Evolutionary conservation across 2,797 vertebrate species (phyloP), one percentile per base, ranked within the genome.

Genomic region (Acipenser transmontanus): DNA sequence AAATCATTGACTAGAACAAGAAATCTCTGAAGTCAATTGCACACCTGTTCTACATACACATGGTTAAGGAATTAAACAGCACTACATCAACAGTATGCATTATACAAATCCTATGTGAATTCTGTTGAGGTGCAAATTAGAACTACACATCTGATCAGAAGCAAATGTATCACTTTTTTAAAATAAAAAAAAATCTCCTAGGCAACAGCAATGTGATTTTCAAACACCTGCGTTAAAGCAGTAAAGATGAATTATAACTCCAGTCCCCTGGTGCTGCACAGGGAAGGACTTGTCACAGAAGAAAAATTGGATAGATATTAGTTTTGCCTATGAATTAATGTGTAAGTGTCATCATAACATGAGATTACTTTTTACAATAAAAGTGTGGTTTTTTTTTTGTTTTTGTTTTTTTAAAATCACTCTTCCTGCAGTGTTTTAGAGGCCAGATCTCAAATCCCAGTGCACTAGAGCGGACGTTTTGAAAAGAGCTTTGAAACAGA

Each of bases 71-170:
- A 7, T 57, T 7, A 57, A 57, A 57, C 14, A 13, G 54, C 51
- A 12, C 51, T 52, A 7, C 51, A 52, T 8, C 51, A 76, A 73
- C 78, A 57, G 66, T 0, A 73, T 66, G 54, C 54, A 74, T 75
- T 74, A 71, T 80, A n/a, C 54, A 57, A n/a, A n/a, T 3, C 12
- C 67, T 12, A 51, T 74, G 78, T 20, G 69, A 83, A 79, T 51
- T 64, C 80, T 76, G 72, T 1, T 48, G 77, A 87, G 77, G 81
- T 81, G 81, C 70, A 84, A 89, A 85, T 72, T 84, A 81, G 76
- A 82, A 82, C 82, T 75, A 74, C 79, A 85, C 75, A 71, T 86
- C 73, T 57, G 12, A 57, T n/a, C 54, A 57, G 11, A 57, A 57
- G 54, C 9, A n/a, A n/a, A 57, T 57, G 12, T 52, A 8, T 12